Evolutionary conservation across 2,113 vertebrate species (phyloP), one percentile per base, ranked within the genome.

Genomic region (Albula glossodonta): DNA sequence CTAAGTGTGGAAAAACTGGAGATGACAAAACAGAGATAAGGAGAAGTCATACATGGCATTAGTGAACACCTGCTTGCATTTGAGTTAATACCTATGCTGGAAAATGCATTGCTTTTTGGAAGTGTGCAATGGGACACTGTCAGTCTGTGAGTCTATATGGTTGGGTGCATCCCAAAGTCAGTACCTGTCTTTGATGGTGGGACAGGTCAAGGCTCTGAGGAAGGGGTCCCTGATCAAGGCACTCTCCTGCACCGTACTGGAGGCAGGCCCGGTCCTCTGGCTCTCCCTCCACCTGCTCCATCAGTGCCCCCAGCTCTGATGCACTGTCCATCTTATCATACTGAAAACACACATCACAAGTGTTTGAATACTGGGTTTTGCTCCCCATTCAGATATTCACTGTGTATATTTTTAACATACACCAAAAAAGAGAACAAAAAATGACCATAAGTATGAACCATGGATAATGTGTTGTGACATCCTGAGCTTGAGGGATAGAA

Each of bases 151-250:
- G 17, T 66, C 60, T 66, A 15, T 66, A 22, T 7, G 10, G 11
- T 11, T 31, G 70, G 70, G n/a, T 74, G 70, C 5, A 31, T 31
- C 63, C 17, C 63, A 70, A 5, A 70, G 17, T n/a, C 70, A 11
- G 70, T 93, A 99, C 98, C 98, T 98, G 97, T 93, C 96, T 96
- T 80, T 96, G 97, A 83, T 96, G 94, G 93, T 96, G 97, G 51
- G 94, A 90, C 89, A 95, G 86, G 0, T 98, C 97, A 3, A 93
- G 91, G 51, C 95, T 96, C 82, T 93, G 95, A 81, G 97, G 93
- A 56, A 94, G 92, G 0, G 94, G 92, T 11, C 91, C 91, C 0
- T 90, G 89, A 3, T 96, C 96, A 0, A 87, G 79, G 10, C 80
- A 88, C 82, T 96, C 96, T 0, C 31, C 83, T 0, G 88, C 88